These are phyloP conservation scores for Cerceris ruficornis DNA, from an alignment of 2,888 invertebrate species.

Conservation along the genomic window DNA sequence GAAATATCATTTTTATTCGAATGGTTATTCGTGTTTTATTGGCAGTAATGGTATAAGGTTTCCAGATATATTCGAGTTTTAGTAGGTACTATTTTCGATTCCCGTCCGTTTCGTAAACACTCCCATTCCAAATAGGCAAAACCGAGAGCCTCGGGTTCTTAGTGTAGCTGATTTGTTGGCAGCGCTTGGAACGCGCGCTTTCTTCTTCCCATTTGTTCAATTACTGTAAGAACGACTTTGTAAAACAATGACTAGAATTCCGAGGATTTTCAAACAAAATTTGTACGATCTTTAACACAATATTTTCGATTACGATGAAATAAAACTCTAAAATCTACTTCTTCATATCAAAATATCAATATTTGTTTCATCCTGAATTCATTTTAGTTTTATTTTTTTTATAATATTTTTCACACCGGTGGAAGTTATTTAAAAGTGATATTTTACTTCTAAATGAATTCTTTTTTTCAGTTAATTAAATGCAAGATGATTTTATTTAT, in stretches of 20 bases:
- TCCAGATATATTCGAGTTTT: slow-evolving; percentile 41
- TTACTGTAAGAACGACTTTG: slow-evolving; percentile 7
- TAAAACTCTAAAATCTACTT: too few species aligned
- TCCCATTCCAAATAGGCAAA: slow-evolving; percentile 34
- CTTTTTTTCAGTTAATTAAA: too few species aligned
- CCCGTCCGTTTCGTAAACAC: slow-evolving; percentile 46
- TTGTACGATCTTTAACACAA: too few species aligned
- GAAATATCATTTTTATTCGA: slow-evolving; percentile 3
- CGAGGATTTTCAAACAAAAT: not conserved
- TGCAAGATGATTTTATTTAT: too few species aligned
- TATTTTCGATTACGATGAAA: too few species aligned
- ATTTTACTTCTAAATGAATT: too few species aligned
- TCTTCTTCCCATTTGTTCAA: slow-evolving; percentile 34
- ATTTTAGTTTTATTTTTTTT: too few species aligned
- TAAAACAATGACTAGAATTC: not conserved
- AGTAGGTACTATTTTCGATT: slow-evolving; percentile 48
- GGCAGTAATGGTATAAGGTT: slow-evolving; percentile 46
- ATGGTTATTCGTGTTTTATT: slow-evolving; percentile 26
- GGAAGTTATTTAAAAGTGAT: too few species aligned
- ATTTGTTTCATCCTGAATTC: too few species aligned
- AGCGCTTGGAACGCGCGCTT: slow-evolving; percentile 32
- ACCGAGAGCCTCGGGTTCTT: slow-evolving; percentile 9
- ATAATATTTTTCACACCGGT: not conserved
- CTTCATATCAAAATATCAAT: too few species aligned
- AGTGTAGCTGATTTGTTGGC: slow-evolving; percentile 28